A percentile compares a stretch with the other conserved stretches of the same genome.
phyloP scores from a whole-genome alignment of 2,797 vertebrate species.

The Calcarius lapponicus region DNA sequence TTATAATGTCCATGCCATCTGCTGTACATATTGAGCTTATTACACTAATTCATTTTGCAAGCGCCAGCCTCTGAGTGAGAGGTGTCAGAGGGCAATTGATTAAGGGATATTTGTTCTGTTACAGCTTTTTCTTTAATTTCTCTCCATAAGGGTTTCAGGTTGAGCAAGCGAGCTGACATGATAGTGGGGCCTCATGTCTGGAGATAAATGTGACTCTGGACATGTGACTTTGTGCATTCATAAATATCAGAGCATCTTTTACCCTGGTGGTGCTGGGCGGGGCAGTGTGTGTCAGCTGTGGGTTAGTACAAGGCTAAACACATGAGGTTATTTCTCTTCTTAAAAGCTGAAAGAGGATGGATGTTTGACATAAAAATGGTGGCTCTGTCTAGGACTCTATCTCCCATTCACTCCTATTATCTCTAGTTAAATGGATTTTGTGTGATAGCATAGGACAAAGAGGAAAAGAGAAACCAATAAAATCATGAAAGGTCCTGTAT shows the following conservation, averaged over 20 bases:
- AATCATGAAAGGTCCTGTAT: not conserved
- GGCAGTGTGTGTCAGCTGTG: not conserved
- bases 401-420: not conserved
- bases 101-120: slow-evolving; percentile 23
- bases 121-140: slow-evolving; percentile 38
- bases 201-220: slow-evolving; percentile 20
- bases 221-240: slow-evolving; percentile 30
- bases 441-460: not conserved
- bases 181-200: slow-evolving; percentile 27
- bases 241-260: slow-evolving; percentile 54
- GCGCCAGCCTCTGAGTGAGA: not conserved
- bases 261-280: not conserved
- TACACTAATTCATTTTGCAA: slow-evolving; percentile 48
- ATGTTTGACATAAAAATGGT: not conserved
- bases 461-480: not conserved
- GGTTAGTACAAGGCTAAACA: slow-evolving; percentile 4
- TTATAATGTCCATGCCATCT: slow-evolving; percentile 43
- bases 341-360: slow-evolving; percentile 29
- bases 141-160: not conserved
- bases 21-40: slow-evolving; percentile 51
- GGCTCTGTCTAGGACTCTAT: not conserved
- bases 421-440: slow-evolving; percentile 1
- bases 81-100: slow-evolving; percentile 61
- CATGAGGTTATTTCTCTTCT: slow-evolving; percentile 9
- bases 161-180: slow-evolving; percentile 22